Evolutionary conservation across 2,797 vertebrate species (phyloP).

Genomic region (Salarias fasciatus): DNA sequence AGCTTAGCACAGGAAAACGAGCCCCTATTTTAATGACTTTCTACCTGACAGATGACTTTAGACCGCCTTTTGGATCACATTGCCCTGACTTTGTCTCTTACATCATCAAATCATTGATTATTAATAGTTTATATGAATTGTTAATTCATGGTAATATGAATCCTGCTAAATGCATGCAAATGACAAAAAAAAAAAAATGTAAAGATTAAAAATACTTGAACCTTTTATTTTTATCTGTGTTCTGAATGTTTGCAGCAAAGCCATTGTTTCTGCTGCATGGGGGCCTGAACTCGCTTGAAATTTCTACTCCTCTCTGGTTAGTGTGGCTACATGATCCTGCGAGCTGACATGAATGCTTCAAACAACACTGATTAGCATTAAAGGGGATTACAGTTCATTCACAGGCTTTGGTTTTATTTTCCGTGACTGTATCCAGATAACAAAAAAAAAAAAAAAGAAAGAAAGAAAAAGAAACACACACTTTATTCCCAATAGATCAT

Average conservation of each 20-base stretch:
- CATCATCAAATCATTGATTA: constrained; percentile 84
- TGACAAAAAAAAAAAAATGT: constrained; percentile 14
- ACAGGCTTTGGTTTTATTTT: constrained; percentile 41
- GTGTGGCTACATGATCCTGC: constrained; percentile 45
- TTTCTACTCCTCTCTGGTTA: constrained; percentile 51
- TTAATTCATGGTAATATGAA: constrained; percentile 71
- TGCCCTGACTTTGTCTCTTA: constrained; percentile 85
- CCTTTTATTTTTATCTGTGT: constrained; percentile 1
- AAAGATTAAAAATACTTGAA: constrained; percentile 17
- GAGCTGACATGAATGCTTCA: constrained; percentile 50
- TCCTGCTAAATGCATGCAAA: constrained; percentile 34
- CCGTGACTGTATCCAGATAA: constrained; percentile 34
- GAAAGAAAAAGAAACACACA: constrained; percentile 20
- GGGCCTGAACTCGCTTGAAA: constrained; percentile 36
- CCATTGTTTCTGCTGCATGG: not conserved
- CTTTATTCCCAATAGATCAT: constrained; percentile 50
- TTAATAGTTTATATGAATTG: constrained; percentile 84
- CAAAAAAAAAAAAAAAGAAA: constrained; percentile 26
- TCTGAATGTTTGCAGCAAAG: constrained; percentile 14
- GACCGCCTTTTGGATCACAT: constrained; percentile 84
- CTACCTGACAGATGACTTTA: constrained; percentile 88
- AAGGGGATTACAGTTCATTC: constrained; percentile 35
- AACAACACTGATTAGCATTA: constrained; percentile 46
- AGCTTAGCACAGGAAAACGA: constrained; percentile 78
- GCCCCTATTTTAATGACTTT: constrained; percentile 85